Base-by-base conservation (phyloP, 2,797 vertebrate species). In the Botia almorhae region DNA sequence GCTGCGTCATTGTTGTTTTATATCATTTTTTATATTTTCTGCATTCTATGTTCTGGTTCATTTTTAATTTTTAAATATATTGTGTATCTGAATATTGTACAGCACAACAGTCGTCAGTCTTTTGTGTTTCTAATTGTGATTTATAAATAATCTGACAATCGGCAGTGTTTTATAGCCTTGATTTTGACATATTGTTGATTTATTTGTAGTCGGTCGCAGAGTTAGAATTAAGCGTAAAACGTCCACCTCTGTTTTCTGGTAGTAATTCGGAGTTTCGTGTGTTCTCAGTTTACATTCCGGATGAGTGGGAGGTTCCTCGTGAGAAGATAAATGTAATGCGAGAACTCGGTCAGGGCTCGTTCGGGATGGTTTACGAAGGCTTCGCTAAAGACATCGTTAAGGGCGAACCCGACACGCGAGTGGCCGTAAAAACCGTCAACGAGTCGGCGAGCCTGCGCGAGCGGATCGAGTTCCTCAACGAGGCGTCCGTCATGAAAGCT, bases 281-380 rank as follows among this genome's bases (percentile, higher is more conserved):
- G 19, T 78, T 17, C 92, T 61, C 87, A 95, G 97, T 99, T 64
- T 99, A 99, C 0, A 95, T 99, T 83, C 96, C 98, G 0, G 98
- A 99, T 0, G 98, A 99, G 53, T 99, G 98, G 98, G 98, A 99
- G 87, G 97, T 99, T 11, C 93, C 93, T 0, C 94, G 98, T 17
- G 98, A 99, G 56, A 98, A 98, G 92, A 97, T 99, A 88, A 87
- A 80, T 0, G 93, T 99, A 2, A 91, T 99, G 19, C 87, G 94
- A 2, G 98, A 99, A 90, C 91, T 99, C 87, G 98, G 98, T 0
- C 98, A 99, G 87, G 98, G 98, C 63, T 98, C 98, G 78, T 99
- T 99, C 0, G 98, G 98, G 21, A 99, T 99, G 98, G 98, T 99
- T 8, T 99, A 99, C 0, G 97, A 99, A 81, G 98, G 98, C 1